phyloP scores from a whole-genome alignment of 2,113 vertebrate genomes.

The Emydura subglobosa region DNA sequence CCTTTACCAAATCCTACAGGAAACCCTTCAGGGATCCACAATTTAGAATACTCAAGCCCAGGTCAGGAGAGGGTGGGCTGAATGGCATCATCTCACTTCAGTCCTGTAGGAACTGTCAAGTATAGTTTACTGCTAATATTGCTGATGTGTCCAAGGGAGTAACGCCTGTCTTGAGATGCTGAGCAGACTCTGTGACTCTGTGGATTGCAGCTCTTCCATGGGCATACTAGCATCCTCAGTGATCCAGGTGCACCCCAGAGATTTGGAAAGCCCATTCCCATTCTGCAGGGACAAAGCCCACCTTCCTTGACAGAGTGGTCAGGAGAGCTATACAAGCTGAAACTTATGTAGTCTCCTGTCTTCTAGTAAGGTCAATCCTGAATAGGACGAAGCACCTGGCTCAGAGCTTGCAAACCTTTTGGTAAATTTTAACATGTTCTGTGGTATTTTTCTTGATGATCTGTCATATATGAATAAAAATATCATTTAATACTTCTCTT shows the following conservation, averaged over 20 bases:
- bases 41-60: not conserved
- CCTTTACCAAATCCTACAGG: not conserved
- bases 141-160: not conserved
- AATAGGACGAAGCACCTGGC: not conserved
- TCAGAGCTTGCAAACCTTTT: not conserved
- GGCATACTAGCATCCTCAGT: rapidly evolving
- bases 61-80: not conserved
- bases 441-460: not conserved
- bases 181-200: rapidly evolving
- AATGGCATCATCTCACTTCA: not conserved
- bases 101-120: rapidly evolving
- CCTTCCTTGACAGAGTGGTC: rapidly evolving
- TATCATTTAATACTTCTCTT: not conserved
- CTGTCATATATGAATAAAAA: not conserved
- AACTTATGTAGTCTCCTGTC: not conserved
- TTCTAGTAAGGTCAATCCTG: not conserved
- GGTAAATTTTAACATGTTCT: rapidly evolving
- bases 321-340: not conserved
- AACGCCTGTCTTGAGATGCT: not conserved
- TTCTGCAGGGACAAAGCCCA: rapidly evolving
- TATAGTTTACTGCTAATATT: too few species aligned
- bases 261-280: not conserved
- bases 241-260: not conserved
- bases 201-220: rapidly evolving
- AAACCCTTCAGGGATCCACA: not conserved